Evolutionary conservation across 2,888 invertebrate genomes (phyloP).

Genomic region (Macrosoma leucophasiata): DNA sequence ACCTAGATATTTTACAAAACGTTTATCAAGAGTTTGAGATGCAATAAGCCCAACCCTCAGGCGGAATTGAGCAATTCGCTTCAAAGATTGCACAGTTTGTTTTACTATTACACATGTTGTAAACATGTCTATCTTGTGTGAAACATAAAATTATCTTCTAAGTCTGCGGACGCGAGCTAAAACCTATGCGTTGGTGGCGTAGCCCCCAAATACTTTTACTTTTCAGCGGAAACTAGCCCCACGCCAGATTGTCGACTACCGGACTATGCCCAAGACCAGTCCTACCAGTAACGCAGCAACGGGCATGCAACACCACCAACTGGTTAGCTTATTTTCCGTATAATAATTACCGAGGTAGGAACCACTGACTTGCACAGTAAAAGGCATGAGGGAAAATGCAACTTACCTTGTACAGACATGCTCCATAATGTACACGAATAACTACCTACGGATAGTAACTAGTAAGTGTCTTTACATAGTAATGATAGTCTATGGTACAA

Average conservation of each 20-base stretch:
- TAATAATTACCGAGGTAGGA: constrained; percentile 41
- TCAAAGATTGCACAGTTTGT: too few species aligned
- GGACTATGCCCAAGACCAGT: constrained; percentile 34
- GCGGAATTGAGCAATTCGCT: too few species aligned
- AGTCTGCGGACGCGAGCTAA: too few species aligned
- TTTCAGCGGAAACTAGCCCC: constrained; percentile 36
- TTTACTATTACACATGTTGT: too few species aligned
- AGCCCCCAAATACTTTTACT: constrained; percentile 50
- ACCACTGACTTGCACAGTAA: constrained; percentile 28
- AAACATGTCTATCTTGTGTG: too few species aligned
- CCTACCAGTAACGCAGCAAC: constrained; percentile 23
- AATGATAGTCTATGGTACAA: too few species aligned
- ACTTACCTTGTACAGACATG: constrained; percentile 23
- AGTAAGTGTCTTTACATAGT: too few species aligned
- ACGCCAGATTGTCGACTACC: constrained; percentile 28
- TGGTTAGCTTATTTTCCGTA: constrained; percentile 49
- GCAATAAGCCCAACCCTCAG: too few species aligned
- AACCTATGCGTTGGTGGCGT: too few species aligned
- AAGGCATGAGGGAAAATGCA: constrained; percentile 24
- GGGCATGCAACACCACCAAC: constrained; percentile 35
- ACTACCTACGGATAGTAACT: constrained; percentile 6
- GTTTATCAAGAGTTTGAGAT: too few species aligned
- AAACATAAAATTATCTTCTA: too few species aligned
- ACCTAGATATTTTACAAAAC: too few species aligned
- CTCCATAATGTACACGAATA: constrained; percentile 11